Base-by-base conservation (phyloP, 2,888 invertebrate genomes). In the Amiota communis region DNA sequence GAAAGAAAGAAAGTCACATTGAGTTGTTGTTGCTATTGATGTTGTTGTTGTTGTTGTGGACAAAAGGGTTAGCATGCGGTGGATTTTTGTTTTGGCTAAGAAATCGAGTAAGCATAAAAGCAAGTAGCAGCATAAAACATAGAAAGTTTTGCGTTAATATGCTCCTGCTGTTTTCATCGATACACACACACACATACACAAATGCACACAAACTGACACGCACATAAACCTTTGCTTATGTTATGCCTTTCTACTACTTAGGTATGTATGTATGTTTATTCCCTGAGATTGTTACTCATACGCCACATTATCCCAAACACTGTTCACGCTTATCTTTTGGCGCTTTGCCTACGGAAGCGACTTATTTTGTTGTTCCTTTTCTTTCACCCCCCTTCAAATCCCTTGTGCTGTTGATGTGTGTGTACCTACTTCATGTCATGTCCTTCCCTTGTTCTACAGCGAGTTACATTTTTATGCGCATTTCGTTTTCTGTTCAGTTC, bases 221-320 rank as follows among this genome's bases (percentile, higher is more conserved):
- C 48, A n/a, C 10, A 46, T 23, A 23, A 23, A 36, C 49, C 23
- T 67, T 20, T 53, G 15, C 46, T 56, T 12, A n/a, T 59, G 59
- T 59, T 59, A 12, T 63, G 11, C 13, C 12, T 63, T 59, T 36
- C 36, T 36, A 36, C 36, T 36, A 36, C 36, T 36, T 36, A 36
- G 2, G 36, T 20, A 57, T 15, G 57, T 17, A 15, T 15, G 15
- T 53, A 53, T 13, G 6, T 17, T 20, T 59, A 20, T 20, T 12
- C 59, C 4, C 59, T 36, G 46, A n/a, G 23, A 17, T 17, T 46
- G 84, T 85, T 76, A 82, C 79, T 82, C 77, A 83, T 83, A 85
- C 86, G 86, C 81, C 74, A 63, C 59, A 74, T 83, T 63, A 76
- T 73, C 36, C 71, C 69, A n/a, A 59, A 63, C 23, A 36, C 11